A percentile compares a stretch with the other conserved stretches of the same genome.
Evolutionary conservation across 2,797 vertebrate species (phyloP).

Genomic region (Eulemur mongoz): DNA sequence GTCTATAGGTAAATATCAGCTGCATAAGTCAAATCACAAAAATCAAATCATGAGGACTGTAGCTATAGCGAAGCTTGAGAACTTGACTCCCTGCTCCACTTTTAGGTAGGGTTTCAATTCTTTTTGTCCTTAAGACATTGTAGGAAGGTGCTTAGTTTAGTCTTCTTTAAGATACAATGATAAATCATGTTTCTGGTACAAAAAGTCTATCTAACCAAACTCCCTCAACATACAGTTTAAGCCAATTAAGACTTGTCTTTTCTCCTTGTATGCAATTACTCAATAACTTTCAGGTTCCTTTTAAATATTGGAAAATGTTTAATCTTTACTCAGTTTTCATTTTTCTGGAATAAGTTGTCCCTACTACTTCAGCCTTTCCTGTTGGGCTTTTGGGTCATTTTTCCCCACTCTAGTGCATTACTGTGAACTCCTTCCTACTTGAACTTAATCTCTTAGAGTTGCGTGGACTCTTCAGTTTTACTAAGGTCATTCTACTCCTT

Average conservation of each 20-base stretch:
- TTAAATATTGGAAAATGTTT: slow-evolving; percentile 7
- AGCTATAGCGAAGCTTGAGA: slow-evolving; percentile 15
- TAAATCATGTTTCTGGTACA: neutral
- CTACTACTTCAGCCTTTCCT: neutral
- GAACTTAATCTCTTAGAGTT: neutral
- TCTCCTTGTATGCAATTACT: neutral
- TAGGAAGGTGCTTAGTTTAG: neutral
- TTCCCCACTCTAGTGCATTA: accelerated
- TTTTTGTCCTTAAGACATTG: neutral
- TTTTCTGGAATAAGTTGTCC: neutral
- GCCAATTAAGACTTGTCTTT: neutral
- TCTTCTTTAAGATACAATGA: neutral
- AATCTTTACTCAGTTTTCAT: neutral
- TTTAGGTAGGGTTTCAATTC: neutral
- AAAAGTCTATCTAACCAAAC: neutral
- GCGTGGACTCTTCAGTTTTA: neutral
- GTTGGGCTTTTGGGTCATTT: neutral
- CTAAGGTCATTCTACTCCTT: neutral
- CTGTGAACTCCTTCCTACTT: neutral
- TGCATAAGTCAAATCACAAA: slow-evolving; percentile 17
- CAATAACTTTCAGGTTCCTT: neutral
- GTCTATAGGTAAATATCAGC: slow-evolving; percentile 14
- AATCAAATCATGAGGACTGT: neutral
- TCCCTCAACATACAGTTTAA: neutral
- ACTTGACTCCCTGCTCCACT: neutral